Conservation (phyloP, 2,888 invertebrate genomes). For the Panopea generosa region DNA sequence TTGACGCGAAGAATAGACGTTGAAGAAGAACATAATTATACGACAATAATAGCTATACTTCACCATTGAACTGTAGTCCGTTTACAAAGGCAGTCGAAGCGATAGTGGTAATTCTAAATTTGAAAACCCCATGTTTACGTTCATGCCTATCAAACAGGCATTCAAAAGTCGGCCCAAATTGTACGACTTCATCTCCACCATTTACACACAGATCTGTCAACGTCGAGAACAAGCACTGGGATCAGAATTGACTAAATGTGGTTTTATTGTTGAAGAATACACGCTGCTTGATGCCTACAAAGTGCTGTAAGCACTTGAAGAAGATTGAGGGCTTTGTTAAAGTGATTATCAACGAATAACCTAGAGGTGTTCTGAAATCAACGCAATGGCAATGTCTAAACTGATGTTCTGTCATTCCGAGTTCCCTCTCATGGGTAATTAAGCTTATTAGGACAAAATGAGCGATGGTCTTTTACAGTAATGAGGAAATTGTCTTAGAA, state of each 20-base stretch:
- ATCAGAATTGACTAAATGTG: constrained; percentile 32
- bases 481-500: constrained; percentile 49
- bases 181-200: no score
- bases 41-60: no score
- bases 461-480: constrained; percentile 30
- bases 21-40: no score
- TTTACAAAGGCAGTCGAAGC: no score
- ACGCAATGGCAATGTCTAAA: neutral
- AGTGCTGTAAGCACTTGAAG: neutral
- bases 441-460: constrained; percentile 22
- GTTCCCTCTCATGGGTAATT: constrained; percentile 35
- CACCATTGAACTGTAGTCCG: no score
- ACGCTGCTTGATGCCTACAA: constrained; percentile 28
- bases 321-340: neutral
- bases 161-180: no score
- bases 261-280: constrained; percentile 42
- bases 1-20: no score
- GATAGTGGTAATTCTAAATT: no score
- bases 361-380: constrained; percentile 9
- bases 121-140: no score
- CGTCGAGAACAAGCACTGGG: constrained; percentile 40
- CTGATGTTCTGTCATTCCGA: neutral
- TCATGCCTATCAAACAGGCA: no score
- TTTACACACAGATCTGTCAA: constrained; percentile 34
- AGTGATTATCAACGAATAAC: constrained; percentile 8